phyloP scores from a whole-genome alignment of 2,113 vertebrate species.

The Eleginops maclovinus region DNA sequence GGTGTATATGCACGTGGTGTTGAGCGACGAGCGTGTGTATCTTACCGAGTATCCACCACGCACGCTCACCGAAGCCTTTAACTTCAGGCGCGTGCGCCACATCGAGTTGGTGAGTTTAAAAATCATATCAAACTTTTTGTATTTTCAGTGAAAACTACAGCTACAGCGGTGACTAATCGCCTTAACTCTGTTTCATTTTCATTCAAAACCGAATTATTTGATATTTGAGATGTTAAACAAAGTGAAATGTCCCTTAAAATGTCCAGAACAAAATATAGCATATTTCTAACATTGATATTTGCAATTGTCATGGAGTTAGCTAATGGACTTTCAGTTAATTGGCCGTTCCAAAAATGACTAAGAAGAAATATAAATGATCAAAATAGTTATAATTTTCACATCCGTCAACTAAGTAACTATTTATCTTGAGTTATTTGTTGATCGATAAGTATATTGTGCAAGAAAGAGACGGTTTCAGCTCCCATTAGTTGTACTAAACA shows the following conservation, averaged over 20 bases:
- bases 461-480: too few species aligned
- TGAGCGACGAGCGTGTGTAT: slow-evolving; percentile 84
- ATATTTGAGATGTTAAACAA: neutral
- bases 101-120: slow-evolving; percentile 84
- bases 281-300: too few species aligned
- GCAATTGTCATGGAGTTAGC: too few species aligned
- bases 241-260: neutral
- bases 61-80: slow-evolving; percentile 73
- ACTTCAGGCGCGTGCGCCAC: slow-evolving; percentile 78
- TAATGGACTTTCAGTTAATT: too few species aligned
- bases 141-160: neutral
- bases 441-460: too few species aligned
- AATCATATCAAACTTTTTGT: neutral
- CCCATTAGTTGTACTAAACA: too few species aligned
- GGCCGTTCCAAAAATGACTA: too few species aligned
- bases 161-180: neutral
- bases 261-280: neutral
- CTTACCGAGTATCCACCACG: slow-evolving; percentile 84
- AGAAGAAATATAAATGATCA: neutral
- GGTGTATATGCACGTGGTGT: slow-evolving; percentile 84
- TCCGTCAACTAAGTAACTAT: neutral
- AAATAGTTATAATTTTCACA: neutral
- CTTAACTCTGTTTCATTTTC: neutral
- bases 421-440: neutral
- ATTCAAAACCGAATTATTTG: neutral